Evolutionary conservation across 2,113 vertebrate species (phyloP).

Genomic region (Procapra przewalskii): DNA sequence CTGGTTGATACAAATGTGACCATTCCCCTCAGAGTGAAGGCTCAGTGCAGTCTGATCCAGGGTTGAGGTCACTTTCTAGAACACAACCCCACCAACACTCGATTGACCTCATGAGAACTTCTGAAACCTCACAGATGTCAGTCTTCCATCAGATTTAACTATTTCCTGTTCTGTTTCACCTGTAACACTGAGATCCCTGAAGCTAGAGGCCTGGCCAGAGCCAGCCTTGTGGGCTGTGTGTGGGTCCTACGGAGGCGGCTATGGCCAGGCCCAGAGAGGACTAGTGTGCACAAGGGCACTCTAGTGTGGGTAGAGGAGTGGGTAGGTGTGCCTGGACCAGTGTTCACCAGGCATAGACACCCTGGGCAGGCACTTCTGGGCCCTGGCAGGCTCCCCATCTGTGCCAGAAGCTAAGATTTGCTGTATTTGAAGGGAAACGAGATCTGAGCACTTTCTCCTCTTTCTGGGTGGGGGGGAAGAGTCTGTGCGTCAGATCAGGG

Average conservation of each 20-base stretch:
- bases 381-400: accelerated
- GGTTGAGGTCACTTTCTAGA: background rate
- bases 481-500: accelerated
- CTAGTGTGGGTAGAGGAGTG: accelerated
- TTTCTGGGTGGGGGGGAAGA: background rate
- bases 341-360: accelerated
- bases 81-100: background rate
- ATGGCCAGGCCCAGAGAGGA: background rate
- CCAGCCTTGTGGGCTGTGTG: accelerated
- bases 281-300: too few species aligned
- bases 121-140: background rate
- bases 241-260: accelerated
- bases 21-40: background rate
- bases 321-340: accelerated
- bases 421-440: background rate
- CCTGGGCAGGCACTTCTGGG: accelerated
- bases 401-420: background rate
- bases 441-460: accelerated
- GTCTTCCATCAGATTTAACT: background rate
- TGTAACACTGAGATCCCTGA: background rate
- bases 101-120: accelerated
- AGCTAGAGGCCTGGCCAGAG: background rate
- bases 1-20: background rate
- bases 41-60: too few species aligned
- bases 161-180: background rate